phyloP scores from a whole-genome alignment of 2,888 invertebrate species.

The Amphipoea oculea region DNA sequence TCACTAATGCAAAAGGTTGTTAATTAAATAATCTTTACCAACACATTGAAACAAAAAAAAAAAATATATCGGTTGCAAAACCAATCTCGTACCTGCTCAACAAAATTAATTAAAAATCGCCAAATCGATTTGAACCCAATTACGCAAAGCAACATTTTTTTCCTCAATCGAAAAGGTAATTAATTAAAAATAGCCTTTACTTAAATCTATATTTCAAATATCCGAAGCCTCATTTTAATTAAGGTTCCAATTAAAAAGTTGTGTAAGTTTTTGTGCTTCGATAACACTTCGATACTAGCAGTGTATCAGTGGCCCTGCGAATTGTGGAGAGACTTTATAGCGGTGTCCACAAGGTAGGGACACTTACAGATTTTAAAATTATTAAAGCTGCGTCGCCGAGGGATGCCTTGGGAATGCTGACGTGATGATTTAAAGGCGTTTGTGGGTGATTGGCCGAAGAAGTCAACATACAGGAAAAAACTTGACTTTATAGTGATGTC shows the following conservation, averaged over 20 bases:
- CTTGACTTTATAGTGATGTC: neutral
- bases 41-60: neutral
- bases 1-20: neutral
- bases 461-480: neutral
- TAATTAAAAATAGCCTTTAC: slow-evolving; percentile 9
- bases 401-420: neutral
- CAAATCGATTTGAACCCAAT: neutral
- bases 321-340: neutral
- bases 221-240: slow-evolving; percentile 45
- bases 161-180: slow-evolving; percentile 15
- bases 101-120: slow-evolving; percentile 1
- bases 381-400: neutral
- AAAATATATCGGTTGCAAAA: neutral
- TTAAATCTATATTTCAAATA: slow-evolving; percentile 1
- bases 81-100: neutral
- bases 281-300: slow-evolving; percentile 52
- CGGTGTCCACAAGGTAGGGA: neutral
- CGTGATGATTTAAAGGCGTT: neutral
- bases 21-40: neutral
- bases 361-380: too few species aligned
- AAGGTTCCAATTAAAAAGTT: slow-evolving; percentile 63
- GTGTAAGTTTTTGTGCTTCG: slow-evolving; percentile 54
- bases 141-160: neutral
- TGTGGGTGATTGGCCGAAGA: neutral
- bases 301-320: slow-evolving; percentile 34